Evolutionary conservation across 2,888 invertebrate genomes (phyloP), one percentile per base, ranked within the genome.

Genomic region (Drosophila putrida): DNA sequence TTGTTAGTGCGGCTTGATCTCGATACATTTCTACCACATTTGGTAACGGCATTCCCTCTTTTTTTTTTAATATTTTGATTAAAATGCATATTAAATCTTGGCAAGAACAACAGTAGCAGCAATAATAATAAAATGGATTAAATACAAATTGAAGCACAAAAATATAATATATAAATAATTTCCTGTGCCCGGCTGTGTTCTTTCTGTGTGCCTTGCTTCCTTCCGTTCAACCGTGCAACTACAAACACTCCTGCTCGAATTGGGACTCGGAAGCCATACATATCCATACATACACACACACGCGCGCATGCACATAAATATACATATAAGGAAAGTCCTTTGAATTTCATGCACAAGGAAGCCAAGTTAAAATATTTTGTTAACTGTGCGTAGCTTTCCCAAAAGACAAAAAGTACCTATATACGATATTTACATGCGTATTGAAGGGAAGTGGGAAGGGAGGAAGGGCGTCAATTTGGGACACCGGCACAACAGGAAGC

Each of bases 121-220:
- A 36, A 73, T 15, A 47, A 61, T 41, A 60, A 38, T 20, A 41
- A 39, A 62, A 55, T 46, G 54, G 51, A 58, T 46, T 58, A 67
- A 68, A 63, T 50, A 61, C 60, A 58, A 73, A 47, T 62, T 67
- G 55, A 73, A 60, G 49, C 71, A 79, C 69, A 79, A 73, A 83
- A 85, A 87, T 81, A 85, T 87, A 85, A 83, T 88, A 87, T 81
- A 88, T 87, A 89, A 85, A 81, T 85, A 85, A 85, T 85, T 84
- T 85, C 87, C 89, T 87, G 89, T 73, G 65, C 59, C 62, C 70
- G 61, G 58, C 75, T 67, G 69, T 75, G 68, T 44, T 59, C 43
- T 20, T 20, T 51, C 51, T 35, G 75, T 68, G 46, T 47, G 76
- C 71, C 78, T 54, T 61, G 58, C 63, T 75, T 88, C 80, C 88